phyloP scores from a whole-genome alignment of 2,797 vertebrate genomes.

The Mastacembelus armatus region DNA sequence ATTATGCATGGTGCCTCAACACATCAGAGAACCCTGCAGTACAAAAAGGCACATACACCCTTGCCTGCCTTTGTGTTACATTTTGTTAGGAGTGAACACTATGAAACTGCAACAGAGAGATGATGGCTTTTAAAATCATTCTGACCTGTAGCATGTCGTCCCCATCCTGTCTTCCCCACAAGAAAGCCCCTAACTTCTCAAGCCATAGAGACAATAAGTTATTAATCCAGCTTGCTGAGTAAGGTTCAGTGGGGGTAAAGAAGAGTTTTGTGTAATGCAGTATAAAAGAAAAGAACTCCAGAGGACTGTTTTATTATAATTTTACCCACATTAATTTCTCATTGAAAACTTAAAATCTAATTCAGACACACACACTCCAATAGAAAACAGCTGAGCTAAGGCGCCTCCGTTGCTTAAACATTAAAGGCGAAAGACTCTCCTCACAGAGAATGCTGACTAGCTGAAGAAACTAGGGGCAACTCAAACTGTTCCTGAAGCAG shows the following conservation, averaged over 20 bases:
- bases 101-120: constrained; percentile 37
- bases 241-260: constrained; percentile 31
- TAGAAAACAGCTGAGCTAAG: constrained; percentile 58
- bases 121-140: constrained; percentile 66
- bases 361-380: constrained; percentile 33
- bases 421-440: constrained; percentile 53
- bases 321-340: constrained; percentile 30
- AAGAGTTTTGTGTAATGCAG: constrained; percentile 16
- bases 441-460: constrained; percentile 35
- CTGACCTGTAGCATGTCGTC: constrained; percentile 41
- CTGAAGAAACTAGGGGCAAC: constrained; percentile 34
- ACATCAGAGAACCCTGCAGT: constrained; percentile 51
- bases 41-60: constrained; percentile 31
- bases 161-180: constrained; percentile 19
- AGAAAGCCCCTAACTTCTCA: constrained; percentile 10
- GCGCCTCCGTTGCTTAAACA: constrained; percentile 46
- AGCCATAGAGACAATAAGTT: constrained; percentile 29
- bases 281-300: constrained; percentile 4
- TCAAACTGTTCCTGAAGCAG: constrained; percentile 43
- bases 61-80: constrained; percentile 39
- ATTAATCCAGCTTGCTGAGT: constrained; percentile 47
- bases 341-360: constrained; percentile 58
- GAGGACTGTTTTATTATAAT: constrained; percentile 50
- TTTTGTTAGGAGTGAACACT: constrained; percentile 38
- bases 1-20: constrained; percentile 45